Conservation (phyloP, 2,888 invertebrate genomes). For the Phyllotreta striolata region DNA sequence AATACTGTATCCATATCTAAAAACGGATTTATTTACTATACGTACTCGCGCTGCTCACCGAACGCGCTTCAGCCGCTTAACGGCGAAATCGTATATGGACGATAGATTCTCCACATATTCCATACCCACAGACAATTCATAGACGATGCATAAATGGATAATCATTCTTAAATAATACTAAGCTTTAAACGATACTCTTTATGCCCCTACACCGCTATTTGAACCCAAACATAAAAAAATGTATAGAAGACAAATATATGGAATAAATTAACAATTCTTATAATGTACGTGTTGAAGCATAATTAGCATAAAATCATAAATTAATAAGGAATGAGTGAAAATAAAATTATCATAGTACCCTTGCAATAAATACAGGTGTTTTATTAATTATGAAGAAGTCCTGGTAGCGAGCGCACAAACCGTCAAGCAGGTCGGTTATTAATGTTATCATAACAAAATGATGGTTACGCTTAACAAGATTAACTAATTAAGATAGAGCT, state of each 20-base stretch:
- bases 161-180: no score
- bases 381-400: neutral
- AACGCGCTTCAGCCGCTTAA: conserved; percentile 51
- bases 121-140: no score
- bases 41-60: conserved; percentile 34
- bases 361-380: neutral
- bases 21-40: conserved; percentile 56
- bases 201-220: no score
- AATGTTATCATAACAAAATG: conserved; percentile 32
- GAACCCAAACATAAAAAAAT: no score
- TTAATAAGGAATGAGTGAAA: no score
- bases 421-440: conserved; percentile 20
- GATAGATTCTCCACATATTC: conserved; percentile 32
- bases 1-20: conserved; percentile 59
- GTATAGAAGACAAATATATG: no score
- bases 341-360: neutral
- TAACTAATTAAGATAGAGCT: conserved; percentile 32
- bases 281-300: no score
- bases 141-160: no score
- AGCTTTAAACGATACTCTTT: no score
- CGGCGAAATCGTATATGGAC: conserved; percentile 52
- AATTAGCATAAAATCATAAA: no score
- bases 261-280: no score
- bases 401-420: neutral
- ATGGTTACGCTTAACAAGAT: conserved; percentile 30